Base-by-base conservation (phyloP, 2,888 invertebrate genomes). In the Heliconius cydno region DNA sequence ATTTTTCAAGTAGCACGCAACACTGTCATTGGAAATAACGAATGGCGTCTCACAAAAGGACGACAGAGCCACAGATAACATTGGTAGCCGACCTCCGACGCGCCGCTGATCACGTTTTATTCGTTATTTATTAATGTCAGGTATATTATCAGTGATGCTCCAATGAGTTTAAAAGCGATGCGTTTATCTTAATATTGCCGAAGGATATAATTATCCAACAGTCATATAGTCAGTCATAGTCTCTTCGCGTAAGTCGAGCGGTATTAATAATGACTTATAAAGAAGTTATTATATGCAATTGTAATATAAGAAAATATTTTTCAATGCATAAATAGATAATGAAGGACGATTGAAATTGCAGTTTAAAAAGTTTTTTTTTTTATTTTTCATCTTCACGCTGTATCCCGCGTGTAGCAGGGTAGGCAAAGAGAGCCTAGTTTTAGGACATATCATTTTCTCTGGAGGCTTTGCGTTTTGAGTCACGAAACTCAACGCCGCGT, bases 141-240 rank as follows among this genome's bases (percentile, higher is more conserved):
- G 79, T 79, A 76, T 77, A 72, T 81, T 83, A 82, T 83, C 82
- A 78, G 68, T 80, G 76, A 79, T 79, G 79, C 73, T 79, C 78
- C 82, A 83, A 81, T 82, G 81, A 80, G 79, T 81, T 80, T 79
- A 81, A 81, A 73, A 76, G 76, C 71, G 79, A 76, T 65, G 76
- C 71, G 76, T 79, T 80, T 78, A 81, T 80, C 77, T 78, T 76
- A 77, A 79, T 79, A 68, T 46, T 75, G 74, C 75, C 30, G 67
- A 74, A 67, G 65, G 60, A 79, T 79, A 68, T 74, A 68, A 60
- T 74, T 78, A 78, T 75, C 67, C 72, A 73, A 78, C 67, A 25
- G 52, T 67, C 67, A 71, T 46, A 71, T 28, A 28, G 28, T 28
- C 28, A 28, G 28, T 70, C 65, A 19, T 28, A 75, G 74, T 46